phyloP scores from a whole-genome alignment of 1,140 invertebrate species.

The Trachymyrmex cornetzi region DNA sequence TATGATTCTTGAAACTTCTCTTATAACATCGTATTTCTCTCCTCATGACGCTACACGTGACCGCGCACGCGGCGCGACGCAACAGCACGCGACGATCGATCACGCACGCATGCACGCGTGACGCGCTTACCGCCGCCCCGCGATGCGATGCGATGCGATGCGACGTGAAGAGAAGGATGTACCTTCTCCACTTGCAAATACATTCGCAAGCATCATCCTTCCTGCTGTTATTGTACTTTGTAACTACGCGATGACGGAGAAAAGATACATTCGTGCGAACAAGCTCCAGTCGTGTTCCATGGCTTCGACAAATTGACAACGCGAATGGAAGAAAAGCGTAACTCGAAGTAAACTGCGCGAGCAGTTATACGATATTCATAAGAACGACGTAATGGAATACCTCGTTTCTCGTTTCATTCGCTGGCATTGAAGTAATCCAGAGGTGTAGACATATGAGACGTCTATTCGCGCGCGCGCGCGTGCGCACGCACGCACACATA shows the following conservation, averaged over 20 bases:
- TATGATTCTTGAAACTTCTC: constrained; percentile 71
- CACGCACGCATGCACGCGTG: constrained; percentile 73
- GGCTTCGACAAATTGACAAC: constrained; percentile 47
- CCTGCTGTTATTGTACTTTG: constrained; percentile 6
- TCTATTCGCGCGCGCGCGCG: background rate
- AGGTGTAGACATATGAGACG: background rate
- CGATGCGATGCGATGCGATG: background rate
- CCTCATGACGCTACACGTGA: constrained; percentile 74
- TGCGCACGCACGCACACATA: background rate
- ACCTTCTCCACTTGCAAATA: constrained; percentile 52
- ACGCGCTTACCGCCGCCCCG: constrained; percentile 1
- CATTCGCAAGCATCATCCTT: constrained; percentile 18
- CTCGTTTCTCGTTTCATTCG: constrained; percentile 25
- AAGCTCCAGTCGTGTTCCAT: constrained; percentile 7
- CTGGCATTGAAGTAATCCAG: background rate
- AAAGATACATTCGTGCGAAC: constrained; percentile 10
- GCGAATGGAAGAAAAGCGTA: constrained; percentile 19
- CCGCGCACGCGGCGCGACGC: constrained; percentile 75
- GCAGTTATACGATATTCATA: constrained; percentile 21
- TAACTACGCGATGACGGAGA: background rate
- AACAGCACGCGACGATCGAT: constrained; percentile 75
- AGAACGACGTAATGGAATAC: constrained; percentile 26
- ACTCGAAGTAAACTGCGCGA: background rate
- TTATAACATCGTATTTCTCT: constrained; percentile 65
- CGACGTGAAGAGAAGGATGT: constrained; percentile 29